Percentiles rank a stretch among this genome's conserved stretches.
Evolutionary conservation across 2,888 invertebrate genomes (phyloP).

Genomic region (Pantelozetes paolii): DNA sequence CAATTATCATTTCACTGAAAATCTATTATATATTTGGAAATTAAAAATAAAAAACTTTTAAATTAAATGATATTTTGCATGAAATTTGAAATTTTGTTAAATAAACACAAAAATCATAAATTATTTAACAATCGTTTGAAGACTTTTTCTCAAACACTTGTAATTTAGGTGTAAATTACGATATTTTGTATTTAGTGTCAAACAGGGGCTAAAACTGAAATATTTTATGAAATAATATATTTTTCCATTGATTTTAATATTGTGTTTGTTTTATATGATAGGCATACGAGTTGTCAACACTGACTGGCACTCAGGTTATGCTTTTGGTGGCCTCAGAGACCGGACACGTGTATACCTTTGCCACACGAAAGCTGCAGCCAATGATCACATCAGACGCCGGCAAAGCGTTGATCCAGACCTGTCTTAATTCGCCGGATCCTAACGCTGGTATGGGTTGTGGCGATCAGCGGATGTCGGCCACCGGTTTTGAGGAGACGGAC

Average conservation of each 20-base stretch:
- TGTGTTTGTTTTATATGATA: too few species aligned
- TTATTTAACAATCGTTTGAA: neutral
- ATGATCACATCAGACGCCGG: slow-evolving; percentile 94
- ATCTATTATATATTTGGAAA: too few species aligned
- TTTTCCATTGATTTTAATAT: slow-evolving; percentile 52
- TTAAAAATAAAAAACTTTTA: too few species aligned
- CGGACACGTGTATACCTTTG: slow-evolving; percentile 99
- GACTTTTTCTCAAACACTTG: neutral
- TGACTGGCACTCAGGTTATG: slow-evolving; percentile 99
- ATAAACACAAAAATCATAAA: too few species aligned
- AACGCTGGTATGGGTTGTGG: slow-evolving; percentile 44
- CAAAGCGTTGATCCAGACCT: slow-evolving; percentile 96
- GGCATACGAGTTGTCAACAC: slow-evolving; percentile 98
- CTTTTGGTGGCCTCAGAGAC: slow-evolving; percentile 97
- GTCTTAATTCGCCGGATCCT: slow-evolving; percentile 87
- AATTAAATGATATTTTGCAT: too few species aligned
- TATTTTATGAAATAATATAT: slow-evolving; percentile 4
- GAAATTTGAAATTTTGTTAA: too few species aligned
- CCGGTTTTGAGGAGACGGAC: slow-evolving; percentile 97
- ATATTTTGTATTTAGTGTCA: too few species aligned
- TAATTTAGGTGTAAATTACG: neutral
- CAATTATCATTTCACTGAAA: too few species aligned
- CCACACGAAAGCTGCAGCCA: slow-evolving; percentile 95
- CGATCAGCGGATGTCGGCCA: slow-evolving; percentile 96
- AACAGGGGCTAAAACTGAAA: too few species aligned